Evolutionary conservation across 2,888 invertebrate species (phyloP).

Genomic region (Hyposoter didymator): DNA sequence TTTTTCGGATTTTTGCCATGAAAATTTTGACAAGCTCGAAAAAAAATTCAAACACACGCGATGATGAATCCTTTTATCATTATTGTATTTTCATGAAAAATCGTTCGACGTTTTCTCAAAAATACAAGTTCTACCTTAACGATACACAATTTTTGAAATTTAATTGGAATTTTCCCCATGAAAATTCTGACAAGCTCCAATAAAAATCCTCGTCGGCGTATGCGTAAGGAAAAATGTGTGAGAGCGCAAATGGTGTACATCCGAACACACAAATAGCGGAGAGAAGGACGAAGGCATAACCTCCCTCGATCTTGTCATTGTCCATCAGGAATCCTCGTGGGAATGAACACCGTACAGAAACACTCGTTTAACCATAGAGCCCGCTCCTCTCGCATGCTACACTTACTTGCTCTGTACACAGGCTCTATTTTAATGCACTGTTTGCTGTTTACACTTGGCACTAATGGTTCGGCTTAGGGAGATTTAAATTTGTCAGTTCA

Average conservation of each 20-base stretch:
- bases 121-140: too few relatives aligned
- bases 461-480: conserved; percentile 83
- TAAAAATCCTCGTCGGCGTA: background rate
- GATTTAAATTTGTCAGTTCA: conserved; percentile 83
- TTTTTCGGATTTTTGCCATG: background rate
- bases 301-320: conserved; percentile 68
- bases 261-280: conserved; percentile 33
- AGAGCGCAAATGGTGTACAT: conserved; percentile 58
- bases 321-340: conserved; percentile 81
- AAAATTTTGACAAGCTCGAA: background rate
- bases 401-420: conserved; percentile 61
- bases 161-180: background rate
- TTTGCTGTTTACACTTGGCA: conserved; percentile 83
- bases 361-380: conserved; percentile 56
- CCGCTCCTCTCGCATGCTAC: conserved; percentile 15
- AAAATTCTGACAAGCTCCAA: background rate
- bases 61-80: too few relatives aligned
- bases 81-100: background rate
- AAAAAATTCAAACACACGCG: background rate
- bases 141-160: background rate
- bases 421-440: conserved; percentile 81
- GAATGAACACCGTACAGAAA: conserved; percentile 81
- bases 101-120: too few relatives aligned
- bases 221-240: conserved; percentile 19
- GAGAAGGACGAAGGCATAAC: conserved; percentile 44